Evolutionary conservation across 2,113 vertebrate genomes (phyloP), one percentile per base, ranked within the genome.

Genomic region (Nothobranchius furzeri): DNA sequence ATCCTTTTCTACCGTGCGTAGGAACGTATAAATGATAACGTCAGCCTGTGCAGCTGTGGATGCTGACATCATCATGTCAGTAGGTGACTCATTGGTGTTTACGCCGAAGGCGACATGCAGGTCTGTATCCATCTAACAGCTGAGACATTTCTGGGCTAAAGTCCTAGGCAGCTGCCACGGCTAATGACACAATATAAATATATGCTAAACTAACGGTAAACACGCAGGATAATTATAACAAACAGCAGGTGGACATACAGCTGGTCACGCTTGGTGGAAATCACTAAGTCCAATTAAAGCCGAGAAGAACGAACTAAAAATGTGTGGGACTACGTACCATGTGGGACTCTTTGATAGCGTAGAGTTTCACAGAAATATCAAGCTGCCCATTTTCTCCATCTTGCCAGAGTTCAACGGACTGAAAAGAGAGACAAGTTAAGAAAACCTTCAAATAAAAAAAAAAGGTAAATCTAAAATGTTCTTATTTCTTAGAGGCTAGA

Each of bases 391-490:
- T 79, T 1, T 93, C 89, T 51, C 93, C 92, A 62, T 96, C 94
- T 14, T 95, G 93, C 97, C 96, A 99, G 0, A 95, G 1, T 4
- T 95, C 90, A 0, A 93, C 86, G 54, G 70, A 84, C 98, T 99
- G 91, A 3, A 70, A 73, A 85, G 46, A 77, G 11, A 74, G 2
- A 37, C 42, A 9, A 25, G 25, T 6, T 40, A 25, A 6, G 0
- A 20, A 20, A 24, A 63, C 17, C 13, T 9, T 40, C 4, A 40
- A 40, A 40, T 40, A 0, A 40, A 7, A 40, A 37, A 37, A 40
- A 6, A 40, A 1, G 37, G 37, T 40, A 40, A 40, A 40, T 30
- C 2, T 7, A 40, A 40, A 40, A 7, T 4, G 37, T 7, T 30
- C 3, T 30, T 30, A 30, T 30, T 30, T 4, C 30, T 30, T 30